Conservation (phyloP, 53 echinoderm and acorn worm species). For the Arbacia lixula region DNA sequence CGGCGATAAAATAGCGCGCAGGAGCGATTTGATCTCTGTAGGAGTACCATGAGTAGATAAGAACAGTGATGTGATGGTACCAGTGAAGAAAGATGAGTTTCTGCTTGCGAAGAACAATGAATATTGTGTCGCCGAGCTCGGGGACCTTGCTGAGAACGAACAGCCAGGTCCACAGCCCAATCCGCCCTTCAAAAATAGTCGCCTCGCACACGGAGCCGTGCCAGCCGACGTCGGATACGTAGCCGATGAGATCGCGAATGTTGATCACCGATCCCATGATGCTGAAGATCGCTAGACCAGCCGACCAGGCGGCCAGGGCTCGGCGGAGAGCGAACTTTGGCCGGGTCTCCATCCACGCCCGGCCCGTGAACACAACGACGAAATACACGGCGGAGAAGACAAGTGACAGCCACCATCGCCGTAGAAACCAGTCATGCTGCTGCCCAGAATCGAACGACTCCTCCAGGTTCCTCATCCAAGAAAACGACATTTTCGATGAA, state of each 20-base stretch:
- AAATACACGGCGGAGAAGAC: constrained; percentile 74
- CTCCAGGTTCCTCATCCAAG: constrained; percentile 16
- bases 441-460: constrained; percentile 19
- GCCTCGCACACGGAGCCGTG: constrained; percentile 84
- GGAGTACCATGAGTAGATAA: constrained; percentile 74
- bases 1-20: constrained; percentile 71
- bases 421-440: constrained; percentile 65
- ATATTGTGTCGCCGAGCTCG: constrained; percentile 90
- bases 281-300: constrained; percentile 77
- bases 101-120: constrained; percentile 92
- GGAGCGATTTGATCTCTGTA: constrained; percentile 69
- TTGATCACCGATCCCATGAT: constrained; percentile 67
- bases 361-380: constrained; percentile 75
- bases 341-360: constrained; percentile 74
- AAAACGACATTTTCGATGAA: constrained; percentile 3
- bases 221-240: constrained; percentile 66
- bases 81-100: constrained; percentile 92
- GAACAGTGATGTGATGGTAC: constrained; percentile 91
- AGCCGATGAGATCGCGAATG: constrained; percentile 34
- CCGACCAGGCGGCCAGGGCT: constrained; percentile 79
- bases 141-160: constrained; percentile 90
- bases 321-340: constrained; percentile 70
- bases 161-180: constrained; percentile 87
- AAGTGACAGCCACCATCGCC: constrained; percentile 73
- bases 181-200: constrained; percentile 64